Percentiles rank a stretch among this genome's conserved stretches.
Conservation (phyloP, 2,888 invertebrate genomes). For the Microdon myrmicae region DNA sequence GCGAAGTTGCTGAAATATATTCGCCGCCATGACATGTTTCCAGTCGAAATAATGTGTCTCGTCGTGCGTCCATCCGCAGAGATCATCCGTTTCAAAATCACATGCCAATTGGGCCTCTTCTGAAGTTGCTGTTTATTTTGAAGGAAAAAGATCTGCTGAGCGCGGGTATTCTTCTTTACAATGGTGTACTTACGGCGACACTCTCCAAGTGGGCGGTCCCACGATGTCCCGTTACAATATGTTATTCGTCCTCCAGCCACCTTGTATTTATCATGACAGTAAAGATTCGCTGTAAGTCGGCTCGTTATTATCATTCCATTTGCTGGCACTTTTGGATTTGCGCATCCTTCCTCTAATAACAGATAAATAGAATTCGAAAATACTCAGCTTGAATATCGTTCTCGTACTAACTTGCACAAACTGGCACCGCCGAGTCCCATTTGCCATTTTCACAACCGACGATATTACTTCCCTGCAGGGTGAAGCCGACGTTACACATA, state of each 20-base stretch:
- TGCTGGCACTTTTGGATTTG: conserved; percentile 62
- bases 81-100: conserved; percentile 67
- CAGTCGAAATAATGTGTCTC: conserved; percentile 76
- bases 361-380: conserved; percentile 18
- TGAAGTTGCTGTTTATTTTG: conserved; percentile 21
- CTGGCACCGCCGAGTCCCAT: conserved; percentile 78
- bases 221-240: conserved; percentile 78
- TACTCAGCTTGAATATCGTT: not conserved
- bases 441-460: conserved; percentile 66
- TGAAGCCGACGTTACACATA: conserved; percentile 50
- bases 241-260: conserved; percentile 72
- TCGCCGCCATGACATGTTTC: conserved; percentile 71
- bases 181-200: conserved; percentile 68
- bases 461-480: conserved; percentile 49
- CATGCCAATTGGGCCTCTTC: conserved; percentile 53
- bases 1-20: conserved; percentile 53
- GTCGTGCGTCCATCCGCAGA: conserved; percentile 85
- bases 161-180: too few species aligned
- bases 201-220: conserved; percentile 76
- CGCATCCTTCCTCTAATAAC: conserved; percentile 72
- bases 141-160: not conserved
- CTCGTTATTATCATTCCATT: conserved; percentile 70
- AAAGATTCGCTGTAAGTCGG: conserved; percentile 72
- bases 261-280: conserved; percentile 74
- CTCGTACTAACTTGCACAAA: conserved; percentile 78